These are phyloP conservation scores for Chloroclysta siterata DNA, from an alignment of 2,888 invertebrate genomes.

Conservation along the genomic window DNA sequence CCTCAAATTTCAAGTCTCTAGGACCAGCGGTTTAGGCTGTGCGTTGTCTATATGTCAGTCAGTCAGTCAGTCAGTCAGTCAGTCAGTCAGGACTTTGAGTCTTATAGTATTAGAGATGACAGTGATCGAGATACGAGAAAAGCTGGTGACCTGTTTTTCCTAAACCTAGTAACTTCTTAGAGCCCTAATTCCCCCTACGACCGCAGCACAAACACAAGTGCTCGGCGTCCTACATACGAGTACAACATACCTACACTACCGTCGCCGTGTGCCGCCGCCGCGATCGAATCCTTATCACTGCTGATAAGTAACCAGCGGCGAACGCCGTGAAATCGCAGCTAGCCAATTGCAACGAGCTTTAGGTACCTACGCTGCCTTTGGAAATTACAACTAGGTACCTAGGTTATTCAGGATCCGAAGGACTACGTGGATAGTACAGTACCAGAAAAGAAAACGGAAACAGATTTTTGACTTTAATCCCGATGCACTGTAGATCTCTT, in stretches of 20 bases:
- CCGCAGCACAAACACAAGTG: conserved; percentile 43
- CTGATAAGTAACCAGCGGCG: conserved; percentile 58
- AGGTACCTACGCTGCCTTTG: not conserved
- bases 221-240: conserved; percentile 55
- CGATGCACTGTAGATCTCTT: too few relatives aligned
- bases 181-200: conserved; percentile 7
- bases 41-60: too few relatives aligned
- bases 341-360: conserved; percentile 46
- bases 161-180: conserved; percentile 10
- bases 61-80: too few relatives aligned
- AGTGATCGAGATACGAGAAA: too few relatives aligned
- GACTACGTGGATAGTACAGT: too few relatives aligned
- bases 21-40: too few relatives aligned
- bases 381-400: not conserved
- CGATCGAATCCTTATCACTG: conserved; percentile 46
- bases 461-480: too few relatives aligned
- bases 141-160: too few relatives aligned
- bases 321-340: conserved; percentile 65
- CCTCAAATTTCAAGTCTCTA: too few relatives aligned
- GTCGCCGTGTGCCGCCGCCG: conserved; percentile 25
- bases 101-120: too few relatives aligned
- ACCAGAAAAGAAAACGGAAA: too few relatives aligned
- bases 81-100: too few relatives aligned
- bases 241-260: conserved; percentile 33
- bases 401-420: not conserved